Conservation (phyloP, 2,113 vertebrate genomes). For the Phalacrocorax brasilianus region DNA sequence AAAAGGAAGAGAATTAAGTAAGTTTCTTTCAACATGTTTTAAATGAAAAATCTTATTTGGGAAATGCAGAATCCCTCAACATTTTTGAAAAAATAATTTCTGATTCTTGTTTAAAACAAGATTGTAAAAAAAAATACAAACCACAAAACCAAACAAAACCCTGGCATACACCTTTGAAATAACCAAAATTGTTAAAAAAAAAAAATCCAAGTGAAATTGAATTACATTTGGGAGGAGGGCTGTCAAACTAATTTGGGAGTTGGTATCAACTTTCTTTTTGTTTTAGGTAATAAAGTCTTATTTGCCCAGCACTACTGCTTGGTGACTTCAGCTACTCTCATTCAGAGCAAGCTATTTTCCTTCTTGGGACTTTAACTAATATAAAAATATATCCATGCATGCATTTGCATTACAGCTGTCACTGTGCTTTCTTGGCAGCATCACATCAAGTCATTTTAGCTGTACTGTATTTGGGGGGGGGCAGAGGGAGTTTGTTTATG, state of each 20-base stretch:
- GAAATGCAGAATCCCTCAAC: neutral
- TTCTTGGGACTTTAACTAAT: neutral
- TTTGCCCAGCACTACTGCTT: neutral
- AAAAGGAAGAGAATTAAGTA: neutral
- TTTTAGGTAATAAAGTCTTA: neutral
- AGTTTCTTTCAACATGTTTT: neutral
- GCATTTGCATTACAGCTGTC: neutral
- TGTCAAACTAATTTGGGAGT: neutral
- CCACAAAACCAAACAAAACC: neutral
- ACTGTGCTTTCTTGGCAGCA: neutral
- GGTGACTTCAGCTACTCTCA: neutral
- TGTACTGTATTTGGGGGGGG: neutral
- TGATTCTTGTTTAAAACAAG: neutral
- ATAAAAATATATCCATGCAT: neutral
- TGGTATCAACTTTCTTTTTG: neutral
- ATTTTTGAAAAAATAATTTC: neutral
- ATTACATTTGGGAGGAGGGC: neutral
- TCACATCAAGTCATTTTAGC: neutral
- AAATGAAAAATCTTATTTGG: neutral
- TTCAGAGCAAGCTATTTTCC: neutral
- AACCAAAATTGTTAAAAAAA: neutral
- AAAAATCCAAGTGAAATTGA: neutral
- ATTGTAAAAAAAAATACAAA: neutral
- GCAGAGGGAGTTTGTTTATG: neutral
- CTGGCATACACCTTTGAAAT: neutral